These are phyloP conservation scores for Cataglyphis rosenhaueri DNA, from an alignment of 2,888 invertebrate genomes.

Conservation along the genomic window DNA sequence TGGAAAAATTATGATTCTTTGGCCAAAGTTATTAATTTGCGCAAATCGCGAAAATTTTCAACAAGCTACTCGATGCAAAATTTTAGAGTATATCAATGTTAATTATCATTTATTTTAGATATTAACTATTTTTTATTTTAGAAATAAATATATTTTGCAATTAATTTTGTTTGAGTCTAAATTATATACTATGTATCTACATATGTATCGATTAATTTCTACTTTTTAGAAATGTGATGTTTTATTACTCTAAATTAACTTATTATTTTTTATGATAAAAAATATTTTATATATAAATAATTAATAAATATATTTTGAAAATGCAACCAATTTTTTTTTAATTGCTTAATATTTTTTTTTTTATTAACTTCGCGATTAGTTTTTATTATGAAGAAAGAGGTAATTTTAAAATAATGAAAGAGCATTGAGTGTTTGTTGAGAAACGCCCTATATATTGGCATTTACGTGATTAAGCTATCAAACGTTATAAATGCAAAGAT, in stretches of 20 bases:
- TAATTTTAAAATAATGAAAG: neutral
- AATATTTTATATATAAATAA: neutral
- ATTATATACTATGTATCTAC: neutral
- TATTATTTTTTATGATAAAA: neutral
- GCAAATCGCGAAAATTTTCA: neutral
- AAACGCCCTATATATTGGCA: neutral
- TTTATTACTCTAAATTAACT: neutral
- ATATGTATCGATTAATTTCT: neutral
- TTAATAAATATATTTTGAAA: neutral
- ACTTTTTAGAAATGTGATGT: neutral
- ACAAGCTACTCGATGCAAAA: neutral
- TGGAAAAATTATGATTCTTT: constrained; percentile 31
- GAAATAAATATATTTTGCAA: neutral
- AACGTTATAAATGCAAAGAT: constrained; percentile 17
- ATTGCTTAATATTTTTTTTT: neutral
- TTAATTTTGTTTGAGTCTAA: neutral
- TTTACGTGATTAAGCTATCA: neutral
- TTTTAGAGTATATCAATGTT: neutral
- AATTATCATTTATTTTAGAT: neutral
- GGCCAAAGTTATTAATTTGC: constrained; percentile 31
- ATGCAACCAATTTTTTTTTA: neutral
- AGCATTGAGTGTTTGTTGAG: neutral
- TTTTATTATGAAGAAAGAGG: neutral
- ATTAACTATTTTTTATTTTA: neutral
- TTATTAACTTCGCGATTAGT: neutral